Base-by-base conservation (phyloP, 2,113 vertebrate genomes). In the Strix aluco region DNA sequence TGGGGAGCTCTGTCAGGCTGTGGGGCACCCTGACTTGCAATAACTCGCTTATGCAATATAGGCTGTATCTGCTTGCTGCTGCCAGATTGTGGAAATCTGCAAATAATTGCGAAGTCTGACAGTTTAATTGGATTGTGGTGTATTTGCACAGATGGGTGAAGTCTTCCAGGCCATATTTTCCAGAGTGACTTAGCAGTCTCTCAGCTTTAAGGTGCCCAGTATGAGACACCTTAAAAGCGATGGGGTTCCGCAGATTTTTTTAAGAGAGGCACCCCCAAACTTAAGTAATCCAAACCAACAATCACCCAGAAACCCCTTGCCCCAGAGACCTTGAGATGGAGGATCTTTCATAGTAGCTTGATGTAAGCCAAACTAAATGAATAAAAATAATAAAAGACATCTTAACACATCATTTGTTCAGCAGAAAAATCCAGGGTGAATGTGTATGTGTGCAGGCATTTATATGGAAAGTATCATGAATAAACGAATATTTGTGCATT, bases 81-180 rank as follows among this genome's bases (percentile, higher is more conserved):
- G 63, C 78, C 26, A 27, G 81, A 73, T 83, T 90, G 87, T 72
- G 49, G 80, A 93, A 93, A 93, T 95, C 94, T 97, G 91, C 78
- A 96, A 96, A 93, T 95, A 95, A 95, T 90, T 96, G 88, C 10
- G 1, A 77, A 90, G 88, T 96, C 96, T 93, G 82, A 58, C 9
- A 17, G 71, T 92, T 92, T 95, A 94, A 97, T 93, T 93, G 94
- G 87, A 94, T 93, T 92, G 85, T 71, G 75, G 79, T 92, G 59
- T 94, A 78, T 95, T 96, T 95, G 92, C 71, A 86, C 92, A 96
- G 85, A 93, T 86, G 85, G 88, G 15, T 29, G 51, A 88, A 93
- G 63, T 62, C 93, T 96, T 93, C 74, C 75, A 82, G 78, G 82
- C 75, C 88, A 95, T 66, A 83, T 94, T 97, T 93, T 92, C 93